Evolutionary conservation across 2,113 vertebrate genomes (phyloP).

Genomic region (Tenebrosternarchus preto): DNA sequence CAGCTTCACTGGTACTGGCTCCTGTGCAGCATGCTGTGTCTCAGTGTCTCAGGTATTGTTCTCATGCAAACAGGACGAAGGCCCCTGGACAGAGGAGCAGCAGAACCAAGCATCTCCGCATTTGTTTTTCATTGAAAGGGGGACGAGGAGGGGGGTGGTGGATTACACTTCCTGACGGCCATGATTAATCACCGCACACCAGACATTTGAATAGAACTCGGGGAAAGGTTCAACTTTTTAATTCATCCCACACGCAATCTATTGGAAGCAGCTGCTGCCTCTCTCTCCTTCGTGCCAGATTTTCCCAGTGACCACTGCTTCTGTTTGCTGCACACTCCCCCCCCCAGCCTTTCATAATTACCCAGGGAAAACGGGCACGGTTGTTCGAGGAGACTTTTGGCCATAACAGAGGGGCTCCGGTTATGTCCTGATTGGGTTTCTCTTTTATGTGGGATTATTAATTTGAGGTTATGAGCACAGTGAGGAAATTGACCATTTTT

Average conservation of each 20-base stretch:
- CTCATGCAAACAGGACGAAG: constrained; percentile 78
- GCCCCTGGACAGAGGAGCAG: constrained; percentile 70
- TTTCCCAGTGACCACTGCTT: constrained; percentile 76
- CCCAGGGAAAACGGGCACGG: constrained; percentile 68
- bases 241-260: constrained; percentile 85
- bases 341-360: constrained; percentile 67
- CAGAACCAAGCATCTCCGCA: constrained; percentile 70
- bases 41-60: constrained; percentile 69
- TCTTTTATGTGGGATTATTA: constrained; percentile 50
- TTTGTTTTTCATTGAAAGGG: constrained; percentile 91
- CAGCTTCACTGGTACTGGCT: not conserved
- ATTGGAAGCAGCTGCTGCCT: constrained; percentile 89
- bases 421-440: constrained; percentile 27
- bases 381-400: constrained; percentile 54
- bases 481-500: constrained; percentile 38
- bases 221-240: constrained; percentile 85
- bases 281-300: constrained; percentile 63
- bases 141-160: constrained; percentile 60
- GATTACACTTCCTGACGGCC: constrained; percentile 93
- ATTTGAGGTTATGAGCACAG: constrained; percentile 39
- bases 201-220: constrained; percentile 85
- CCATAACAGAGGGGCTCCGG: constrained; percentile 14
- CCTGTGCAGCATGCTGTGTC: constrained; percentile 24
- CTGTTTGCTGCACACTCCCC: constrained; percentile 37
- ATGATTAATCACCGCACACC: constrained; percentile 93